Conservation (phyloP, 2,113 vertebrate genomes). For the Carassius gibelio region DNA sequence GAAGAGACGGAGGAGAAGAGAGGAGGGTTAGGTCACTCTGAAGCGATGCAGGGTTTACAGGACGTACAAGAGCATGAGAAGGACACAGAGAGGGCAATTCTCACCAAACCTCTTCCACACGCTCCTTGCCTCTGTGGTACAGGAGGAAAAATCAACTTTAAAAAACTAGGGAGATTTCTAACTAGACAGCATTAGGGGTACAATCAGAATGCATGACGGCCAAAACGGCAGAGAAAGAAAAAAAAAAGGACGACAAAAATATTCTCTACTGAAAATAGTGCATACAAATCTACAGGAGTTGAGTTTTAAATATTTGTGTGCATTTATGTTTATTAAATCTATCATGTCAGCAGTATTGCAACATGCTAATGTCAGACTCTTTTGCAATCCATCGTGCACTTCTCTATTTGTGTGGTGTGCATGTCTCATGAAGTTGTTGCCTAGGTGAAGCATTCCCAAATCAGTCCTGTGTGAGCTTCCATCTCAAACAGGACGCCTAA, state of each 20-base stretch:
- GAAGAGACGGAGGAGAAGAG: slow-evolving; percentile 12
- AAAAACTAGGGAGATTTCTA: slow-evolving; percentile 9
- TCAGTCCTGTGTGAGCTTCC: background rate
- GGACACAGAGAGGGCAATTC: slow-evolving; percentile 67
- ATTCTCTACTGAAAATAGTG: background rate
- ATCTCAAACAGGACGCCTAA: background rate
- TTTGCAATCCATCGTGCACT: background rate
- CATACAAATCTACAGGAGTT: background rate
- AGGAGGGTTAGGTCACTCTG: slow-evolving; percentile 7
- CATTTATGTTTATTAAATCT: background rate
- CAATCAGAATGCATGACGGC: background rate
- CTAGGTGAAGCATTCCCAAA: background rate
- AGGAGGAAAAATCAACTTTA: slow-evolving; percentile 80
- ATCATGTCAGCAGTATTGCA: background rate
- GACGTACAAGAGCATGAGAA: slow-evolving; percentile 25
- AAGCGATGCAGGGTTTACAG: slow-evolving; percentile 33
- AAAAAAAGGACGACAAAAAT: background rate
- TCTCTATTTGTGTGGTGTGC: background rate
- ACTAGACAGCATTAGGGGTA: background rate
- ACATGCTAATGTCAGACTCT: background rate
- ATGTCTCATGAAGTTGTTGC: background rate
- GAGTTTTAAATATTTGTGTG: background rate
- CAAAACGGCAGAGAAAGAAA: background rate
- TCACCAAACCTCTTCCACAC: slow-evolving; percentile 94
- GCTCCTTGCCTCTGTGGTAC: slow-evolving; percentile 88